Conservation (phyloP, 1,140 invertebrate species). For the Pachypeltis micranthus region DNA sequence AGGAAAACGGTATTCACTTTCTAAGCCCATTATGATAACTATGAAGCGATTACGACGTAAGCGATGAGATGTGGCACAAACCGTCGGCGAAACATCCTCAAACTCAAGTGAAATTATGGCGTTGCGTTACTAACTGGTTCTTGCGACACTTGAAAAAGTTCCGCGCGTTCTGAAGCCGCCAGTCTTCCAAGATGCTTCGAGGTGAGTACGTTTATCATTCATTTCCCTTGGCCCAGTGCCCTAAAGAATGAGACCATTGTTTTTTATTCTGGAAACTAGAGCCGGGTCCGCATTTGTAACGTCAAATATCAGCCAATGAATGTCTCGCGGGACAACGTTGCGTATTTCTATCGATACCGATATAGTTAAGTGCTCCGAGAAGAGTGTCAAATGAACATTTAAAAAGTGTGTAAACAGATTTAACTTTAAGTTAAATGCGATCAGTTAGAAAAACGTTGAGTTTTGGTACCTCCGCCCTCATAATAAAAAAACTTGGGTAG, state of each 20-base stretch:
- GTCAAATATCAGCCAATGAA: not conserved
- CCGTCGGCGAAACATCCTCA: not conserved
- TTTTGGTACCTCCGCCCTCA: no score
- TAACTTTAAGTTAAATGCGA: no score
- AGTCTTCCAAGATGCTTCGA: not conserved
- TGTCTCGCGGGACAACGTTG: not conserved
- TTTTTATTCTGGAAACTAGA: not conserved
- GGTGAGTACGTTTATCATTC: not conserved
- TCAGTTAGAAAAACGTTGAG: no score
- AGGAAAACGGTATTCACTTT: no score
- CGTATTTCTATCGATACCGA: not conserved
- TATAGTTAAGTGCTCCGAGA: not conserved
- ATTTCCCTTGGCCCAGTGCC: not conserved
- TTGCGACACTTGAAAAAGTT: not conserved
- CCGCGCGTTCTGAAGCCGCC: not conserved
- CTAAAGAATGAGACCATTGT: not conserved
- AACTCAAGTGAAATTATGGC: not conserved
- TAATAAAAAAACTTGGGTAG: no score
- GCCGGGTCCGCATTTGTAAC: not conserved
- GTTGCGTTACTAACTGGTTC: not conserved
- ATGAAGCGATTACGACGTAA: no score
- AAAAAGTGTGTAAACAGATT: no score
- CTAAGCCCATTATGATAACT: no score
- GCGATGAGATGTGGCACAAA: not conserved
- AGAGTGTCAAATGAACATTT: no score